Evolutionary conservation across 2,888 invertebrate genomes (phyloP), one percentile per base, ranked within the genome.

Genomic region (Molorchus minor): DNA sequence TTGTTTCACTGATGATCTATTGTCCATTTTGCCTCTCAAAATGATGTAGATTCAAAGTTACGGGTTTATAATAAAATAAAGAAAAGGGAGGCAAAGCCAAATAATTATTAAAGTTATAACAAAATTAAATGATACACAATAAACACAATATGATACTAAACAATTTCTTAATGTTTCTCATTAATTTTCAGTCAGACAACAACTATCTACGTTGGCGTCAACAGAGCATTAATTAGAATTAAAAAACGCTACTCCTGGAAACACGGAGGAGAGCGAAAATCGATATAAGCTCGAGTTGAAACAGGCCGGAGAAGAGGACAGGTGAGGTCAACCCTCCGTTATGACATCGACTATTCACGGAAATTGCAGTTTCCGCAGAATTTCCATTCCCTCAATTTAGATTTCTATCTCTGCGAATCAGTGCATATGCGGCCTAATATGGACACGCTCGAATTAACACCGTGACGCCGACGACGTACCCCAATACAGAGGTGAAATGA

Each of bases 351-450:
- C 67, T 67, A 69, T 70, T 66, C 57, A 63, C 71, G 75, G 73
- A 75, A 73, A 73, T 70, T 72, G 73, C 71, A 70, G 71, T 69
- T 73, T 75, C 72, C 73, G 69, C 71, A 63, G 65, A 71, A 69
- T 72, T 72, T 71, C 68, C 69, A 68, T 62, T 53, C 51, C 53
- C 58, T 41, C 65, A 61, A 62, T 69, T 62, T 53, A 56, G 65
- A 68, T 68, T 66, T 61, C 63, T 67, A 67, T 65, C 67, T 64
- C 67, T 64, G 56, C 46, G 62, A 65, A 64, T 56, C 64, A 58
- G 57, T 58, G 64, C 69, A 69, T 65, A 69, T 69, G 64, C 61
- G 62, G 43, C 54, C 45, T 53, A 52, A 47, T 51, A 51, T 56
- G 54, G 25, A 57, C 47, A 57, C 46, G 56, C 47, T 51, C 54